phyloP scores from a whole-genome alignment of 2,888 invertebrate species.

The Metellina segmentata region DNA sequence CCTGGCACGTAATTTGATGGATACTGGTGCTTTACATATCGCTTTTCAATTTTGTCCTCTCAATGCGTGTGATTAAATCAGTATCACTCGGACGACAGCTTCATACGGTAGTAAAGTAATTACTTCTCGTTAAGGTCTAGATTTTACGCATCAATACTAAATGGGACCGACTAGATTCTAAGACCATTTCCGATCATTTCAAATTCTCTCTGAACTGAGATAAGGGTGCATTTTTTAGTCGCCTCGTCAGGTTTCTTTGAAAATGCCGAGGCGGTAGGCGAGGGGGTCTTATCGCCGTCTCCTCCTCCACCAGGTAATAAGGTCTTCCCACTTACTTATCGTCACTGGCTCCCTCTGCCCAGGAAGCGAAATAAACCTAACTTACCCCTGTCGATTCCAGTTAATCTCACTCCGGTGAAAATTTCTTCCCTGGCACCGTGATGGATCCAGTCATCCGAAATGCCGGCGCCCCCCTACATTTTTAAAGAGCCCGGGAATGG shows the following conservation, averaged over 20 bases:
- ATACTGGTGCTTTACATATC: neutral
- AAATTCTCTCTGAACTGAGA: neutral
- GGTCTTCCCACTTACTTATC: neutral
- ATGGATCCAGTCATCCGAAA: neutral
- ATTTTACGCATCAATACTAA: neutral
- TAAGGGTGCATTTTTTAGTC: neutral
- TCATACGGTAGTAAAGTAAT: neutral
- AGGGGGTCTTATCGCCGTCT: neutral
- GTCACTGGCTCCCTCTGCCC: neutral
- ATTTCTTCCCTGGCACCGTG: neutral
- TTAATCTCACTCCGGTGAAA: conserved; percentile 27
- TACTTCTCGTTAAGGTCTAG: neutral
- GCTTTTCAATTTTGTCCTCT: neutral
- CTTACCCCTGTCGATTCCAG: conserved; percentile 13
- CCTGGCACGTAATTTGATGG: neutral
- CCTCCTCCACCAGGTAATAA: neutral
- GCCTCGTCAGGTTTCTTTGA: neutral
- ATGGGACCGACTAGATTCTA: neutral
- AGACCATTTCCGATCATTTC: neutral
- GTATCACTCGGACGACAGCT: too few species aligned
- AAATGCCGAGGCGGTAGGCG: neutral
- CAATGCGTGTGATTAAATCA: too few species aligned
- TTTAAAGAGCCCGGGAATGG: conserved; percentile 25
- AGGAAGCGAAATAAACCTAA: neutral
- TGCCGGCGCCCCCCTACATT: neutral